Evolutionary conservation across 2,888 invertebrate species (phyloP).

Genomic region (Catotricha subobsoleta): DNA sequence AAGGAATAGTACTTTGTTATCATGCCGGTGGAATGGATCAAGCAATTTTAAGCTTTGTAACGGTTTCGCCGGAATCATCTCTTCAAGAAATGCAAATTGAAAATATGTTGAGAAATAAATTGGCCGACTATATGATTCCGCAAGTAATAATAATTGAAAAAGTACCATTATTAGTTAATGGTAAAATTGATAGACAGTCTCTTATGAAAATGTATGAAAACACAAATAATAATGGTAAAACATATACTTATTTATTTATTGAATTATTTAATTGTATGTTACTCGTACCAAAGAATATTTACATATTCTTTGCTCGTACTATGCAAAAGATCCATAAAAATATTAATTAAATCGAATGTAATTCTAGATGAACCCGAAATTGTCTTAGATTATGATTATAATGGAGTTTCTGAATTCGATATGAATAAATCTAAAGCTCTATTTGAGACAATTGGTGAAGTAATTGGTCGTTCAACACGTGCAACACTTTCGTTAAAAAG

Average conservation of each 20-base stretch:
- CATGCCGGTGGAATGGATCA: conserved; percentile 54
- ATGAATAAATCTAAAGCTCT: conserved; percentile 46
- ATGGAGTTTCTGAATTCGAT: conserved; percentile 38
- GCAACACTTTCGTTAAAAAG: conserved; percentile 41
- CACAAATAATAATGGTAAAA: conserved; percentile 45
- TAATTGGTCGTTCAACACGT: conserved; percentile 46
- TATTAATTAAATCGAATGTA: too few species aligned
- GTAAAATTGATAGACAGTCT: conserved; percentile 68
- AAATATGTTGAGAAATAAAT: conserved; percentile 37
- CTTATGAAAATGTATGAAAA: conserved; percentile 57
- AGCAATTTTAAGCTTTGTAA: conserved; percentile 52
- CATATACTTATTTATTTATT: background rate
- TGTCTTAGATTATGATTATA: conserved; percentile 46
- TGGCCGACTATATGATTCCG: conserved; percentile 66
- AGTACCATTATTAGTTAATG: conserved; percentile 69
- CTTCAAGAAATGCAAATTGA: conserved; percentile 43
- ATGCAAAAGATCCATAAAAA: too few species aligned
- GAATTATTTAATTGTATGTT: background rate
- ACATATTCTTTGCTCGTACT: background rate
- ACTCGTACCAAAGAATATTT: background rate
- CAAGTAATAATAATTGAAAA: conserved; percentile 53
- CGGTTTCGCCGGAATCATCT: conserved; percentile 19
- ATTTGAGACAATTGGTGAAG: conserved; percentile 55
- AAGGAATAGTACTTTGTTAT: conserved; percentile 62
- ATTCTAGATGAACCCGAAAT: conserved; percentile 34